These are phyloP conservation scores for Riptortus pedestris DNA, from an alignment of 1,140 invertebrate species.

Conservation along the genomic window DNA sequence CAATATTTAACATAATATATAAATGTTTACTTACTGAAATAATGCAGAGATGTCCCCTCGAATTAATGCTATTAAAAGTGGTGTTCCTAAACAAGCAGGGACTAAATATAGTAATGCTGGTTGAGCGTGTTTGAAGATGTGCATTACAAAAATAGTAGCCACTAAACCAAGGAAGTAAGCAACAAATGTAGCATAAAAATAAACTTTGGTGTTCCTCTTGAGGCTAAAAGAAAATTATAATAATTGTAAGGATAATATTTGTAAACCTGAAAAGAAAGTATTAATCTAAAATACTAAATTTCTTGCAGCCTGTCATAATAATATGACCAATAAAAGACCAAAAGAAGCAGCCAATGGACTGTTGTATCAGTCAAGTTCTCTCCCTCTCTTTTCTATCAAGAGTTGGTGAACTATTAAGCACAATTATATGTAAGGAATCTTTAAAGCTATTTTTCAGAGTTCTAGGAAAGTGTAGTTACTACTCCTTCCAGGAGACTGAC, in stretches of 20 bases:
- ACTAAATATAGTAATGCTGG: constrained; percentile 95
- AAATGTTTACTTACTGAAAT: constrained; percentile 64
- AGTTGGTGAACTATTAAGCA: too few species aligned
- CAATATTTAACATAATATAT: not conserved
- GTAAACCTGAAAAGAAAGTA: not conserved
- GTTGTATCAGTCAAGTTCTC: too few species aligned
- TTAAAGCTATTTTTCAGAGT: too few species aligned
- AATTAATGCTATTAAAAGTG: constrained; percentile 72
- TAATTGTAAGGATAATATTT: not conserved
- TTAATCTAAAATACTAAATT: too few species aligned
- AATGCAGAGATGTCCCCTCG: constrained; percentile 84
- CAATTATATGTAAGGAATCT: too few species aligned
- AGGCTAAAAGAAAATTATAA: constrained; percentile 52
- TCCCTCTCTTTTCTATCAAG: too few species aligned
- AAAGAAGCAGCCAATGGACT: too few species aligned
- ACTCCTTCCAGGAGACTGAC: too few species aligned
- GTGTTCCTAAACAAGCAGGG: constrained; percentile 86
- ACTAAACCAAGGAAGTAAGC: constrained; percentile 91
- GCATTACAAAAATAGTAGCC: constrained; percentile 94
- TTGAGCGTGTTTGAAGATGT: constrained; percentile 97
- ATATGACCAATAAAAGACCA: too few species aligned
- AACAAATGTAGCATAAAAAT: constrained; percentile 87
- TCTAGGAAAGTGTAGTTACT: too few species aligned
- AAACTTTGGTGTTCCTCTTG: constrained; percentile 74
- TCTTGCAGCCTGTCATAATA: too few species aligned